A percentile compares a stretch with the other conserved stretches of the same genome.
These are phyloP conservation scores for Caenorhabditis sp. DNA, from an alignment of 2,888 invertebrate genomes.

Conservation along the genomic window DNA sequence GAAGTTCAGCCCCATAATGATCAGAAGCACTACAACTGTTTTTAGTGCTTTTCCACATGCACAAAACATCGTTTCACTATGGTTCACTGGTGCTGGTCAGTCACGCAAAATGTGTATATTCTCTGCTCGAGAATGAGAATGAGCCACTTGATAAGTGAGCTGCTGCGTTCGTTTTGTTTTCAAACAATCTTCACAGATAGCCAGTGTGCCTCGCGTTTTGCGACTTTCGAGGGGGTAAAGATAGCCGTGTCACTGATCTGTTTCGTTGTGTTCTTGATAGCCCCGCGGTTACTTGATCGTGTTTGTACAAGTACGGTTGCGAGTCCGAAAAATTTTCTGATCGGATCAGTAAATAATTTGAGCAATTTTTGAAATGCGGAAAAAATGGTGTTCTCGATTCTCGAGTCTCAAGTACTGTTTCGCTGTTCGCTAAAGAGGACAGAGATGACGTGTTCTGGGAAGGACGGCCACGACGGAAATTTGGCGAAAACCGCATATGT, in stretches of 20 bases:
- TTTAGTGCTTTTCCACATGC: neutral
- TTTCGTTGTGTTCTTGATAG: constrained; percentile 1
- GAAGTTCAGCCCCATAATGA: too few relatives aligned
- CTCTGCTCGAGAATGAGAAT: constrained; percentile 39
- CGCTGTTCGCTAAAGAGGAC: constrained; percentile 36
- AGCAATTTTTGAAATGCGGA: constrained; percentile 27
- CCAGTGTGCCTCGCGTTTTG: neutral
- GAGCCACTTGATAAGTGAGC: constrained; percentile 49
- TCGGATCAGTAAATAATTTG: constrained; percentile 33
- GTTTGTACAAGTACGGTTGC: constrained; percentile 41
- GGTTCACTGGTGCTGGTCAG: neutral
- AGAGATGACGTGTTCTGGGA: constrained; percentile 10
- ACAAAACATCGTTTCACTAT: neutral
- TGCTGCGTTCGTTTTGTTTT: constrained; percentile 23
- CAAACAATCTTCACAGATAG: constrained; percentile 30
- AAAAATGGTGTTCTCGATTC: constrained; percentile 15
- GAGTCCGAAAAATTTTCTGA: constrained; percentile 13
- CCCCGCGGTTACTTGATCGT: neutral
- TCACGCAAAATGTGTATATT: neutral
- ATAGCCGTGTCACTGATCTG: constrained; percentile 1
- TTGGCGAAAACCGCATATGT: neutral
- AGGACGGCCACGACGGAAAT: constrained; percentile 4
- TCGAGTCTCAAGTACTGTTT: too few relatives aligned
- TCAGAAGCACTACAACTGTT: too few relatives aligned
- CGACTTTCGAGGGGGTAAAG: neutral